Base-by-base conservation (phyloP, 23 tunicate genomes). In the Corella eumyota region DNA sequence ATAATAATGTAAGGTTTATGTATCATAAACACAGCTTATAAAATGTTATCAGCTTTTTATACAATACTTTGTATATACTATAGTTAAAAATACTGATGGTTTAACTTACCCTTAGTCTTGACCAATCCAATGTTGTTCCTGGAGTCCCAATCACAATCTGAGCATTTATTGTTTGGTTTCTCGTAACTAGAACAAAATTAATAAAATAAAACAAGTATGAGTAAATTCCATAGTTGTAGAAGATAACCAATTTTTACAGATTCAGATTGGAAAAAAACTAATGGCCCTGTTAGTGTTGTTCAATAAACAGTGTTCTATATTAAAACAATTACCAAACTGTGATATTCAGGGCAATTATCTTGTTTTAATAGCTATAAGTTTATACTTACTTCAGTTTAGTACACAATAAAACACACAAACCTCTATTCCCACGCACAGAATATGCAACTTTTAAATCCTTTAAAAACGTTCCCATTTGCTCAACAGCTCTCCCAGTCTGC, bases 81-180 rank as follows among this genome's bases (percentile, higher is more conserved):
- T n/a, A n/a, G n/a, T n/a, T n/a, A n/a, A n/a, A n/a, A n/a, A n/a
- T n/a, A n/a, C n/a, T n/a, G n/a, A n/a, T n/a, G n/a, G n/a, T n/a
- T n/a, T n/a, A n/a, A n/a, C n/a, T 54, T 74, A 75, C 82, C 50
- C 50, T 25, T 2, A 65, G 63, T 6, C 72, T 73, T 9, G 69
- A 51, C 98, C 98, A 92, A 61, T 92, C 98, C 47, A 86, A 61
- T 47, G 65, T 77, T 2, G 98, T 92, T 50, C 98, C 98, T n/a
- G 98, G 98, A 4, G 98, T 92, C 20, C 98, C 98, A 63, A 92
- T 92, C 4, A 92, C 69, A 62, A 92, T 83, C 33, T 92, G 98
- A 30, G 92, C 76, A 21, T 78, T 13, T 21, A 83, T 83, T 36
- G 55, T 70, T 17, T 63, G 73, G 27, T 67, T 76, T 69, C 81